Base-by-base conservation (phyloP, 2,888 invertebrate genomes). In the Ditylenchus weischeri region DNA sequence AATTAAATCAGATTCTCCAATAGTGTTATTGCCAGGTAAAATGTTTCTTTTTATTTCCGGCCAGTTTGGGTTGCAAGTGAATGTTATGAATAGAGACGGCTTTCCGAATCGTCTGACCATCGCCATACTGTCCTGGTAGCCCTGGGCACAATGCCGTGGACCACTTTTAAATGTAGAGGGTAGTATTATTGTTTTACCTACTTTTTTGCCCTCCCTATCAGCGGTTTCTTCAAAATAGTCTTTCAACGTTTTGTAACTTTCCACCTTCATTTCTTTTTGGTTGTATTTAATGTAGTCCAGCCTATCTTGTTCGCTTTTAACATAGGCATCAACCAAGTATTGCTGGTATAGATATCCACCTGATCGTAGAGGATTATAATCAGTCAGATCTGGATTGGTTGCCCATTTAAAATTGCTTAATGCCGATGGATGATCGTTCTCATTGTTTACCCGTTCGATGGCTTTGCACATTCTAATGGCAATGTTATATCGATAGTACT, bases 111-210 rank as follows among this genome's bases (percentile, higher is more conserved):
- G 50, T 19, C 50, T n/a, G 18, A 78, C 76, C 47, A 75, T 64
- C 29, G 75, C 60, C 74, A 80, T 74, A 7, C 75, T 72, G 72
- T 81, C 76, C 63, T 80, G 72, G 47, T 64, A 69, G 11, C 66
- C 35, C 8, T 66, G 68, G 2, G 38, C 47, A 19, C 47, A 69
- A 61, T 11, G 13, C 5, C 66, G 48, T 6, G 66, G 66, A 35
- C 68, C 50, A 48, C 66, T 68, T 69, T 57, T 69, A 43, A 54
- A 70, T 3, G 23, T 21, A 1, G 66, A 68, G 6, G 66, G 66
- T 10, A 66, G 69, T 3, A 69, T 43, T 15, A 57, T 19, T 36
- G 11, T 69, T 29, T 69, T 66, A 1, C 66, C 66, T 4, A 66
- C 54, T 2, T 69, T 50, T 11, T 8, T 57, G 1, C 66, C 66